These are phyloP conservation scores for Muraenolepis orangiensis DNA, from an alignment of 2,797 vertebrate genomes.

Conservation along the genomic window DNA sequence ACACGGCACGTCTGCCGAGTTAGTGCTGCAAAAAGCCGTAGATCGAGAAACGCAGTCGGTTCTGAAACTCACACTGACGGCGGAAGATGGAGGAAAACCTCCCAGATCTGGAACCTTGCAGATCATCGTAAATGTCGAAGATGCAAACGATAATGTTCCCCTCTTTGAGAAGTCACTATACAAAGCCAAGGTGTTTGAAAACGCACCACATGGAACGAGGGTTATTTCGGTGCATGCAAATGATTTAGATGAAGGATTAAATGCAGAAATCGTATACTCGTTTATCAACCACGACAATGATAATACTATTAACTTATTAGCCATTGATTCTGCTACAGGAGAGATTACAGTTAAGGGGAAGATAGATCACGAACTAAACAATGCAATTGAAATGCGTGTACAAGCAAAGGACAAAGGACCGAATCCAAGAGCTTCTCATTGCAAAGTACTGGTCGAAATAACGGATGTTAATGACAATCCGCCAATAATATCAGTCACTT, in stretches of 20 bases:
- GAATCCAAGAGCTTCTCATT: conserved; percentile 78
- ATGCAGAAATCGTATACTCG: conserved; percentile 80
- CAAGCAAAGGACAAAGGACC: conserved; percentile 80
- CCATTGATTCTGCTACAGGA: conserved; percentile 73
- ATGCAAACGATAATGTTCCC: conserved; percentile 83
- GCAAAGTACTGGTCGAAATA: conserved; percentile 85
- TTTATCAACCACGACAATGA: conserved; percentile 82
- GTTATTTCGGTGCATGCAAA: conserved; percentile 81
- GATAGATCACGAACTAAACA: conserved; percentile 82
- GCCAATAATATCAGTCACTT: conserved; percentile 82
- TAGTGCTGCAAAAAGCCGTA: conserved; percentile 82
- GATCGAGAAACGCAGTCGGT: conserved; percentile 81
- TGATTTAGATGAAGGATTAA: conserved; percentile 83
- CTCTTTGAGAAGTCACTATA: conserved; percentile 77
- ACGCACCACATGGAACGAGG: conserved; percentile 63
- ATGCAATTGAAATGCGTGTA: conserved; percentile 82
- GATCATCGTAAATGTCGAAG: conserved; percentile 80
- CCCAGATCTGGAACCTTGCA: conserved; percentile 75
- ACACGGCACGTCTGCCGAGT: conserved; percentile 76
- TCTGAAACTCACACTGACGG: conserved; percentile 78
- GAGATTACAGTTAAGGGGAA: conserved; percentile 80
- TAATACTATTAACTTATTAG: conserved; percentile 76
- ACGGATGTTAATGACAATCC: conserved; percentile 85
- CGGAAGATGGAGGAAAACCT: conserved; percentile 85
- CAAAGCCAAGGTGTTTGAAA: conserved; percentile 75